Base-by-base conservation (phyloP, 2,888 invertebrate species). In the Aporophyla nigra region DNA sequence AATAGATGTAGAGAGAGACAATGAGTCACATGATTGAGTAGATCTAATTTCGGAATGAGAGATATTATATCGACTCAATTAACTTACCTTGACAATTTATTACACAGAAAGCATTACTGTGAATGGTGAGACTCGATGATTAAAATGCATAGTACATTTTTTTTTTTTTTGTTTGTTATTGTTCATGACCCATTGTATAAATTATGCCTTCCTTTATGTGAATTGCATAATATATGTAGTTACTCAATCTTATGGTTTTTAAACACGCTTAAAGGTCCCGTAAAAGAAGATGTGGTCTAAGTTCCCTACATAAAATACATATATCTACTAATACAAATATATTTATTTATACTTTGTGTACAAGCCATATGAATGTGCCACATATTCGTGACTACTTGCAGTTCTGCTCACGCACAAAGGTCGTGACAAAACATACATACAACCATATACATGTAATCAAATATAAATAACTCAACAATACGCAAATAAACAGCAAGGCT, bases 401-500 rank as follows among this genome's bases (percentile, higher is more conserved):
- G 65, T 67, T 75, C 63, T 59, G 46, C 53, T 61, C 71, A 69
- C 56, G 46, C 67, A 80, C n/a, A 53, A 54, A 46, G 33, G 16
- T 12, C 71, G 68, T 68, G 68, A 69, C 59, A 56, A 43, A 81
- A 66, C 43, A 61, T 61, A 76, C 33, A 21, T 51, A 33, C 5
- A 46, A 33, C 49, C 19, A n/a, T 6, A 53, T 19, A 27, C 27
- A 51, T 27, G 51, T n/a, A 54, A 51, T 21, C 46, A 73, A 66
- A 72, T 59, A 51, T 58, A 67, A 16, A 21, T 59, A 54, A 80
- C 63, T 72, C 21, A 40, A 63, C 62, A 74, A 76, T 70, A 71
- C 56, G 61, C 33, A 85, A 80, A 75, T 65, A 83, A 71, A 75
- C 65, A 71, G 40, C 7, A 56, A 40, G 5, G 54, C n/a, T 67